Evolutionary conservation across 2,113 vertebrate species (phyloP), one percentile per base, ranked within the genome.

Genomic region (Chauna torquata): DNA sequence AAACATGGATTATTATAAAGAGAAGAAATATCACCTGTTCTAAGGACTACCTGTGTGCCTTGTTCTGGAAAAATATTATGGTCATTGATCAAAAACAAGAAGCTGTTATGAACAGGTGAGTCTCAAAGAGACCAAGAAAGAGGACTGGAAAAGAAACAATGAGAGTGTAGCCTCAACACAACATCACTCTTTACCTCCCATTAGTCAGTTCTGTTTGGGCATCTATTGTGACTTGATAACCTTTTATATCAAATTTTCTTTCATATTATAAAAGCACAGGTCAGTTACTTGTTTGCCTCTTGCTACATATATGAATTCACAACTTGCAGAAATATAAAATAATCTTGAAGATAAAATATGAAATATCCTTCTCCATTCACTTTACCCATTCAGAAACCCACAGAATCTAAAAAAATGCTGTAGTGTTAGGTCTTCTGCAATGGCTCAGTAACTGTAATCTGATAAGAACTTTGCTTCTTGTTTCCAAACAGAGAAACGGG

Each of bases 401-500:
- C 16, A 68, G 40, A n/a, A 0, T 11, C 93, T 92, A 15, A 34
- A 8, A 28, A 75, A 80, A 36, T 19, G 27, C 3, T 42, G 2
- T 16, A 38, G 28, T 38, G 34, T 66, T 32, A 54, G 6, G 22
- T 47, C 24, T 65, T 55, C 16, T 62, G 10, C 20, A 40, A 6
- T 42, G 32, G 7, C 12, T 5, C 25, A 61, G 30, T 84, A 70
- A 38, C 36, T 15, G 23, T 57, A 57, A 68, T 62, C 12, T 69
- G 58, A n/a, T 3, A 27, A 47, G 15, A 78, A 19, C 16, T 75
- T 84, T 5, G 13, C 16, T 80, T 83, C 17, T 78, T n/a, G 49
- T 11, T 0, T 0, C 6, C 13, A 6, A 40, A 42, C 38, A 9
- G 27, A 19, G 34, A 74, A 36, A 16, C 18, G 12, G 12, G 12